These are phyloP conservation scores for Tinamus guttatus DNA, from an alignment of 2,113 vertebrate species.

Conservation along the genomic window DNA sequence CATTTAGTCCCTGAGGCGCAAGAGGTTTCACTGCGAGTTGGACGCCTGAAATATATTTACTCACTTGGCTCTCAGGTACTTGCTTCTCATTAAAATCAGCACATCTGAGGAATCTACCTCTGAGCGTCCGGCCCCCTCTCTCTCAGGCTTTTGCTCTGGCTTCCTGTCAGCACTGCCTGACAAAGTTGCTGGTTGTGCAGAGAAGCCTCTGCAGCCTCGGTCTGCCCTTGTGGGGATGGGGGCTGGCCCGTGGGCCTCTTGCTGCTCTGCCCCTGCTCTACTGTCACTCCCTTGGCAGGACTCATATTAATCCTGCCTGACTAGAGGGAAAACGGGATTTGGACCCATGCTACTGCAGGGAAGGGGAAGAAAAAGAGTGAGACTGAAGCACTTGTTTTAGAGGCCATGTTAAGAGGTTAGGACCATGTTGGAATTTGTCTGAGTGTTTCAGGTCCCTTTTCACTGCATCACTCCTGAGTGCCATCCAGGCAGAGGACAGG, in stretches of 20 bases:
- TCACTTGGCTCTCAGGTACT: neutral
- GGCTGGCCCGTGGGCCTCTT: neutral
- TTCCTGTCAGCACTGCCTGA: neutral
- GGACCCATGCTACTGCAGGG: fast-evolving
- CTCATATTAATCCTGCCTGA: neutral
- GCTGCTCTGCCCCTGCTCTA: neutral
- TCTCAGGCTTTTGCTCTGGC: neutral
- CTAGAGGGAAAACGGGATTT: neutral
- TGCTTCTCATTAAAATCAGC: neutral
- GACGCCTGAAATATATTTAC: neutral
- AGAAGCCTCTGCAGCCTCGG: neutral
- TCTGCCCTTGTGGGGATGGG: neutral
- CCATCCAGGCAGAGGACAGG: neutral
- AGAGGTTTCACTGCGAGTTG: neutral
- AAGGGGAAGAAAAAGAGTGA: neutral
- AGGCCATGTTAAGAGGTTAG: neutral
- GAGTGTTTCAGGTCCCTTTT: neutral
- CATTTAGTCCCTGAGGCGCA: neutral
- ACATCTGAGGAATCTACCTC: neutral
- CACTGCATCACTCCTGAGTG: neutral
- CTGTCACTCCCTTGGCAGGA: neutral
- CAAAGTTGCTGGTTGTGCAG: neutral
- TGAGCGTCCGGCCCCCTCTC: neutral
- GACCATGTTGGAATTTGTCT: neutral
- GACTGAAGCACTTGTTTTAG: neutral